phyloP scores from a whole-genome alignment of 2,888 invertebrate genomes.

The Koerneria pararmatus region DNA sequence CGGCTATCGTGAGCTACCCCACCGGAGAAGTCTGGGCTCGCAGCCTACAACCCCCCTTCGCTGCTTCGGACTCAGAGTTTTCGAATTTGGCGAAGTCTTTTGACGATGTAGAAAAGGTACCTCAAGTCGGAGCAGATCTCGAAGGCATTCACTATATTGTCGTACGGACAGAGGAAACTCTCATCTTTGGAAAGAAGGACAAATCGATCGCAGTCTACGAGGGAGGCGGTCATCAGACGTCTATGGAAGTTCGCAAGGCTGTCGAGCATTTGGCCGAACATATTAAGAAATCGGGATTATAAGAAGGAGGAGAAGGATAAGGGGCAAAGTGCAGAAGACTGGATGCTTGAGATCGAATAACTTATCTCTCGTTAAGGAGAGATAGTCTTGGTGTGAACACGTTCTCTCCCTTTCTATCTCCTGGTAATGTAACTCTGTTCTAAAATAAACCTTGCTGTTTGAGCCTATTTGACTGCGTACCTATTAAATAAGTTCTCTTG shows the following conservation, averaged over 20 bases:
- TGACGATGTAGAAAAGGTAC: slow-evolving; percentile 30
- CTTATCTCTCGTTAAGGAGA: too few relatives aligned
- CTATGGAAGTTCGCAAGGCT: slow-evolving; percentile 44
- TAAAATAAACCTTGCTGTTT: too few relatives aligned
- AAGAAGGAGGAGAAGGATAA: too few relatives aligned
- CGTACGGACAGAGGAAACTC: slow-evolving; percentile 52
- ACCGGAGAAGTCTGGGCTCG: slow-evolving; percentile 50
- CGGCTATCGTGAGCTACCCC: slow-evolving; percentile 40
- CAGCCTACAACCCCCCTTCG: slow-evolving; percentile 30
- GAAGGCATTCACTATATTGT: slow-evolving; percentile 58
- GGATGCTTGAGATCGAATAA: too few relatives aligned
- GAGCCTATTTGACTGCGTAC: too few relatives aligned
- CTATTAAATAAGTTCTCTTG: too few relatives aligned
- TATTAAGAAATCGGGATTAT: slow-evolving; percentile 44
- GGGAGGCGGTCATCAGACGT: slow-evolving; percentile 44
- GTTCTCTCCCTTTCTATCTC: too few relatives aligned
- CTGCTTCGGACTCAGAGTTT: slow-evolving; percentile 40
- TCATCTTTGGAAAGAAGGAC: slow-evolving; percentile 59
- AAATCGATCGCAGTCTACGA: slow-evolving; percentile 55
- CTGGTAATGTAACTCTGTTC: too few relatives aligned
- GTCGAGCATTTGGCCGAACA: slow-evolving; percentile 52
- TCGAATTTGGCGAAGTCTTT: slow-evolving; percentile 31
- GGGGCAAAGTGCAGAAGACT: neutral
- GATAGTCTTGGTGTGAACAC: too few relatives aligned
- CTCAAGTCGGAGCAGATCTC: slow-evolving; percentile 48